These are phyloP conservation scores for Omphaloscelis lunosa DNA, from an alignment of 2,888 invertebrate species.

Conservation along the genomic window DNA sequence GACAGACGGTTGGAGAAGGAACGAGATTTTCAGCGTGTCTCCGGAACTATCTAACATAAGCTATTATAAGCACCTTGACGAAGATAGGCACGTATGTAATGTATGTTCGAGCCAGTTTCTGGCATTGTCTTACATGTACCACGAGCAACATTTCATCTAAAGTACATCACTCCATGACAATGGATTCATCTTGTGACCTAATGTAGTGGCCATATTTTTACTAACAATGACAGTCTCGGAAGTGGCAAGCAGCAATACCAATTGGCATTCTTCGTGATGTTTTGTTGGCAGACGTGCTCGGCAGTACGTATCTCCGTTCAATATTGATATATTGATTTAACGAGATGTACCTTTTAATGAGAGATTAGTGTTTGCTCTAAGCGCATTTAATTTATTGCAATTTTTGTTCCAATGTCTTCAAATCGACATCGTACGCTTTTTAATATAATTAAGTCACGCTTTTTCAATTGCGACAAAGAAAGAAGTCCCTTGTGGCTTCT, in stretches of 20 bases:
- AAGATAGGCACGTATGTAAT: slow-evolving; percentile 13
- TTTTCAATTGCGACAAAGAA: slow-evolving; percentile 2
- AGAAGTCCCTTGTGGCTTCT: not conserved
- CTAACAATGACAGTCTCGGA: slow-evolving; percentile 64
- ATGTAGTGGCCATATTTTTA: slow-evolving; percentile 62
- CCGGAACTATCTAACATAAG: slow-evolving; percentile 30
- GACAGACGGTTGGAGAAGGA: not conserved
- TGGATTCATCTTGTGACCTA: slow-evolving; percentile 62
- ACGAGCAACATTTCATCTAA: slow-evolving; percentile 57
- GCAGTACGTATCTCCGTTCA: slow-evolving; percentile 33
- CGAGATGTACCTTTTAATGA: slow-evolving; percentile 39
- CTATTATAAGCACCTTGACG: slow-evolving; percentile 31
- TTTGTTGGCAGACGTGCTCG: slow-evolving; percentile 68
- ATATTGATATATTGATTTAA: slow-evolving; percentile 56
- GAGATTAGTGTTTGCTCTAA: slow-evolving; percentile 34
- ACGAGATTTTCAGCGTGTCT: slow-evolving; percentile 16
- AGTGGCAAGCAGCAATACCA: slow-evolving; percentile 68
- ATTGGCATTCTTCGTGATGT: slow-evolving; percentile 70
- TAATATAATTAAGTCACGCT: not conserved
- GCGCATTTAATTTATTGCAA: slow-evolving; percentile 21
- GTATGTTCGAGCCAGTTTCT: slow-evolving; percentile 38
- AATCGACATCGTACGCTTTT: not conserved
- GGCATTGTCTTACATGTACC: slow-evolving; percentile 54
- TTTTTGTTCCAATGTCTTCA: not conserved
- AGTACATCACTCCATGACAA: slow-evolving; percentile 63